Percentiles rank a stretch among this genome's conserved stretches.
phyloP scores from a whole-genome alignment of 2,113 vertebrate genomes.

The Heterotilapia buettikoferi region DNA sequence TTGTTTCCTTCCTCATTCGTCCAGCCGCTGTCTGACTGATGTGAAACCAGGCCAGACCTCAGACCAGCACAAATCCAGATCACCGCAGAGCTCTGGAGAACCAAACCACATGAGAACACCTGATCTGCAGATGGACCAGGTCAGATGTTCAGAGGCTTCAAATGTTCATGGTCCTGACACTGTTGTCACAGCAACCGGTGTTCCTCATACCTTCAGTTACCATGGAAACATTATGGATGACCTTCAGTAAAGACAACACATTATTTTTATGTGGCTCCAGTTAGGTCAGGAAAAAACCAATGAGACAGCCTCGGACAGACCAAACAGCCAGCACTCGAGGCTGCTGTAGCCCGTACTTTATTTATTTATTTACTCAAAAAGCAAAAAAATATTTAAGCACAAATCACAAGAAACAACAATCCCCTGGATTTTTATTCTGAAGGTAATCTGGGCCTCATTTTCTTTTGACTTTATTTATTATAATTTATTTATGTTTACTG shows the following conservation, averaged over 20 bases:
- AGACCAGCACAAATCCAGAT: neutral
- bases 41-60: neutral
- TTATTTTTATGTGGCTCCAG: neutral
- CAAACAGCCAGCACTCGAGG: neutral
- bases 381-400: neutral
- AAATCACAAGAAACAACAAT: neutral
- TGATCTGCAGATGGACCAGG: neutral
- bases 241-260: neutral
- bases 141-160: neutral
- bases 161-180: neutral
- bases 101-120: neutral
- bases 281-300: neutral
- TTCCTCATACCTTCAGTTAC: neutral
- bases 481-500: neutral
- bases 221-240: neutral
- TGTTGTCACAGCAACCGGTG: neutral
- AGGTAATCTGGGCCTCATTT: neutral
- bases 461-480: neutral
- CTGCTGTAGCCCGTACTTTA: neutral
- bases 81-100: neutral
- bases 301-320: neutral
- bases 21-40: conserved; percentile 47
- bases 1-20: conserved; percentile 61
- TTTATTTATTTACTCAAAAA: conserved; percentile 17
- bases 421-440: conserved; percentile 1